Evolutionary conservation across 2,888 invertebrate genomes (phyloP), one percentile per base, ranked within the genome.

Genomic region (Cremastinae sp.): DNA sequence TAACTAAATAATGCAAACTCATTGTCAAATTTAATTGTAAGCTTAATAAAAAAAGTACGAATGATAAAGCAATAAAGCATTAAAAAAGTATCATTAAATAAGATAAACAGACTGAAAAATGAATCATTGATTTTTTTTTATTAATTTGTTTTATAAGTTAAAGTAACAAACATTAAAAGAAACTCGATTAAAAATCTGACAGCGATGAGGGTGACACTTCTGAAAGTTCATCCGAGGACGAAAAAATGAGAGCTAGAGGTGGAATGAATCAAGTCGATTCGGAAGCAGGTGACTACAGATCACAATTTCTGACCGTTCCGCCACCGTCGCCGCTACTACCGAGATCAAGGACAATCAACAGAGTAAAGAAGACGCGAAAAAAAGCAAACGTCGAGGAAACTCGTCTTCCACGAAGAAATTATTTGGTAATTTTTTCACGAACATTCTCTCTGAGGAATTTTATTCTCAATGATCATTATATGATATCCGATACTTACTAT

Each of bases 121-220:
- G 8, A 8, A 51, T 59, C 22, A 4, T 37, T 10, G n/a, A 1
- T 28, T 9, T 16, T 14, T 37, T 62, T 9, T 9, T 8, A 22
- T 16, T 16, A 4, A 1, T 61, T 49, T 12, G 9, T 49, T 55
- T 47, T 45, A n/a, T 39, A 20, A 16, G 0, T 49, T 8, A 20
- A 47, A 7, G 10, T 62, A 9, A 28, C 9, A 16, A 2, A 45
- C n/a, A 5, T 20, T n/a, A n/a, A n/a, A n/a, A n/a, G n/a, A n/a
- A n/a, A n/a, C n/a, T 10, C 22, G 41, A n/a, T 43, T 8, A 18
- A 16, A 61, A 35, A 16, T 64, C 3, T 12, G 37, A 3, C 85
- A 96, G 96, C 89, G 96, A 96, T 83, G 96, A 95, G 90, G 96
- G 95, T 3, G 95, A 95, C 82, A 94, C 94, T 4, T 94, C 94